phyloP scores from a whole-genome alignment of 2,113 vertebrate genomes.

The Phalacrocorax brasilianus region DNA sequence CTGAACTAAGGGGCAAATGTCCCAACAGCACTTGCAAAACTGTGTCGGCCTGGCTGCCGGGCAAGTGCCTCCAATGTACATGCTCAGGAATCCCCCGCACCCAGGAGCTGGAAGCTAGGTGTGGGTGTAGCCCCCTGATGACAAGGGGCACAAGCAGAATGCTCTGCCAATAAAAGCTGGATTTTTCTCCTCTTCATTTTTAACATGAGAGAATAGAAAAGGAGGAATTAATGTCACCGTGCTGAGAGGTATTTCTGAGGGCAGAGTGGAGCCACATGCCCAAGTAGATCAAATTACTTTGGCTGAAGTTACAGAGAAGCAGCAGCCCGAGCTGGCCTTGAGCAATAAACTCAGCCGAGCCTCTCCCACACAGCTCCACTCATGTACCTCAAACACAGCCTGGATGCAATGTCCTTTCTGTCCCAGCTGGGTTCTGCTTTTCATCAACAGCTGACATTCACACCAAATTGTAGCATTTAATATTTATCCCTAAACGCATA shows the following conservation, averaged over 20 bases:
- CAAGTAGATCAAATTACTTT: not conserved
- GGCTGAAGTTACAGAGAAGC: not conserved
- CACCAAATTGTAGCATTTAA: not conserved
- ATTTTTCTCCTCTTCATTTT: not conserved
- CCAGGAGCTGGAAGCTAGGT: not conserved
- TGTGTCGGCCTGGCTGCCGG: not conserved
- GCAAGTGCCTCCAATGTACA: fast-evolving
- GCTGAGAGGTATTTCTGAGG: slow-evolving; percentile 10
- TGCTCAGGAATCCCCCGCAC: not conserved
- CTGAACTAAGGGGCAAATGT: not conserved
- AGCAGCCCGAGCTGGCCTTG: not conserved
- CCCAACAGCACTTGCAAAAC: not conserved
- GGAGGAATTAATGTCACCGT: not conserved
- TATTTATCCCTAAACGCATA: not conserved
- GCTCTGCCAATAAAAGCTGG: not conserved
- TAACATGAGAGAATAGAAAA: not conserved
- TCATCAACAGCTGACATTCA: slow-evolving; percentile 17
- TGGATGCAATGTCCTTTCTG: slow-evolving; percentile 34
- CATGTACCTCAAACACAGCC: not conserved
- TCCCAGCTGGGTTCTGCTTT: slow-evolving; percentile 34
- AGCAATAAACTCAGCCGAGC: not conserved
- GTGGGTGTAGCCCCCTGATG: not conserved
- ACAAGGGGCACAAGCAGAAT: not conserved
- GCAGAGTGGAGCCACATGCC: not conserved
- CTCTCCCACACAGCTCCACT: slow-evolving; percentile 12